phyloP scores from a whole-genome alignment of 2,113 vertebrate species.

The Perccottus glenii region DNA sequence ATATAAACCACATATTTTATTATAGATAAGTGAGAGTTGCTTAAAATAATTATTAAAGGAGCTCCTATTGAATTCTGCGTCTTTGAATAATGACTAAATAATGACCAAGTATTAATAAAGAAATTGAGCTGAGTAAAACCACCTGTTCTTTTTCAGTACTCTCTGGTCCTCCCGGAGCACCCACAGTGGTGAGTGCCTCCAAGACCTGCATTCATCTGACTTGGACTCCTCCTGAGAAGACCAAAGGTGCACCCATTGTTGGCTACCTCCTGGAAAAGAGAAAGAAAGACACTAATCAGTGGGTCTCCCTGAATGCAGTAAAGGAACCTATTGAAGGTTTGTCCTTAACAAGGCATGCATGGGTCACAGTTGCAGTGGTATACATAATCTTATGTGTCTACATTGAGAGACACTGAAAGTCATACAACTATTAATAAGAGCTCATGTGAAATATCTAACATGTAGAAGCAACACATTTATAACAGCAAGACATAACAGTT shows the following conservation, averaged over 20 bases:
- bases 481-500: background rate
- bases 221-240: slow-evolving; percentile 81
- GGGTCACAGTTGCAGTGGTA: background rate
- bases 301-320: slow-evolving; percentile 79
- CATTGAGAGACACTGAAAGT: background rate
- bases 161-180: slow-evolving; percentile 80
- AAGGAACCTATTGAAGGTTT: slow-evolving; percentile 80
- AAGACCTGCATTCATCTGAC: slow-evolving; percentile 80
- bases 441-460: too few species aligned
- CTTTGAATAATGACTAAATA: slow-evolving; percentile 14
- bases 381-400: background rate
- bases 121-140: slow-evolving; percentile 1
- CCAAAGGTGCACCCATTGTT: slow-evolving; percentile 74
- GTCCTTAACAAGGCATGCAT: background rate
- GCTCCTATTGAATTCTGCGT: slow-evolving; percentile 3
- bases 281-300: slow-evolving; percentile 83
- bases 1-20: slow-evolving; percentile 12
- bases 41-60: slow-evolving; percentile 3
- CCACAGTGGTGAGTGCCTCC: slow-evolving; percentile 77
- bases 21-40: background rate
- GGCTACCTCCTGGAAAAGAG: slow-evolving; percentile 87
- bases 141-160: slow-evolving; percentile 69
- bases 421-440: background rate
- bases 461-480: too few species aligned
- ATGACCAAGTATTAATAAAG: slow-evolving; percentile 14